Conservation (phyloP, 2,797 vertebrate genomes). For the Ptychadena robeensis region DNA sequence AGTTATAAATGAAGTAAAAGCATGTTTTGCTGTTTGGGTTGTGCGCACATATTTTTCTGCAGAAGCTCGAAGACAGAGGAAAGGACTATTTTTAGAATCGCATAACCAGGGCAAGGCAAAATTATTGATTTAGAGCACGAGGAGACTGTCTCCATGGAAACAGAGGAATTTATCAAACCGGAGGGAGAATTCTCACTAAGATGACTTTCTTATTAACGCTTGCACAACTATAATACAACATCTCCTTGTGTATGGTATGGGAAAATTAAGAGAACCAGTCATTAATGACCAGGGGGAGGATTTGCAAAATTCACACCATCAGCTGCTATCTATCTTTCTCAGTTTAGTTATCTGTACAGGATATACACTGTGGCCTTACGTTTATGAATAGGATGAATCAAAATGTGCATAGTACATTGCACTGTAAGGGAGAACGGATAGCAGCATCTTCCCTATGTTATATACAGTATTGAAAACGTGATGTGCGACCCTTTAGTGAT, state of each 20-base stretch:
- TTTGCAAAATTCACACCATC: too few relatives aligned
- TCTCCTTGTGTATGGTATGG: not conserved
- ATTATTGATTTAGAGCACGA: slow-evolving; percentile 56
- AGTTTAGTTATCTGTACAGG: too few relatives aligned
- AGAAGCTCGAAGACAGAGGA: slow-evolving; percentile 15
- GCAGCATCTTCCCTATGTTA: too few relatives aligned
- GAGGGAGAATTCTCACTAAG: slow-evolving; percentile 42
- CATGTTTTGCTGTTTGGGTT: not conserved
- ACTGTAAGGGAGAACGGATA: too few relatives aligned
- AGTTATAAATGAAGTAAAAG: not conserved
- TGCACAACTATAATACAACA: slow-evolving; percentile 1
- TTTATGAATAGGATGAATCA: too few relatives aligned
- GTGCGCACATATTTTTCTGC: slow-evolving; percentile 20
- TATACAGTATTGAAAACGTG: too few relatives aligned
- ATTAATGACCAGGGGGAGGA: too few relatives aligned
- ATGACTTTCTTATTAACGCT: slow-evolving; percentile 38
- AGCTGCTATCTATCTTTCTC: too few relatives aligned
- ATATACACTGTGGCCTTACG: too few relatives aligned
- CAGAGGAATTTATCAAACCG: slow-evolving; percentile 34
- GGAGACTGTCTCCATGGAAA: slow-evolving; percentile 67
- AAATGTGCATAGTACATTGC: too few relatives aligned
- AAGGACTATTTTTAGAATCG: slow-evolving; percentile 54
- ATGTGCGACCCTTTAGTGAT: too few relatives aligned
- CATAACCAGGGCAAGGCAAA: slow-evolving; percentile 60
- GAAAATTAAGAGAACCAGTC: not conserved